phyloP scores from a whole-genome alignment of 2,888 invertebrate species.

The Noctua janthina region DNA sequence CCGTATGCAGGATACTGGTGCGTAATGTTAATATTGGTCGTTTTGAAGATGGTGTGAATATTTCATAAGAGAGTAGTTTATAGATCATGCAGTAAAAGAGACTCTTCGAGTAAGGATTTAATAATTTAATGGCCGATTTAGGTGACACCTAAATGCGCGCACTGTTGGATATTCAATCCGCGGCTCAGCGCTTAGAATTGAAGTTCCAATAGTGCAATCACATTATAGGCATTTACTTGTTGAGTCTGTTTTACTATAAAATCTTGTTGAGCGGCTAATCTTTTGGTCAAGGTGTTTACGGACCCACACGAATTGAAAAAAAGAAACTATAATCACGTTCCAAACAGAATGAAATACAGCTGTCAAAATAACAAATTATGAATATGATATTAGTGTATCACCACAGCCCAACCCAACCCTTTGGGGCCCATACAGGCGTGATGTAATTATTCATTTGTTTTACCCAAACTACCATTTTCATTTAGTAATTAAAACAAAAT shows the following conservation, averaged over 20 bases:
- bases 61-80: neutral
- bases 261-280: too few relatives aligned
- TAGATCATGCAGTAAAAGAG: neutral
- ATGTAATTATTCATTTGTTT: conserved; percentile 11
- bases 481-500: conserved; percentile 19
- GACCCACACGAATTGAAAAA: neutral
- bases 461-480: conserved; percentile 1
- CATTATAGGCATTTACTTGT: neutral
- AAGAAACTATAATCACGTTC: neutral
- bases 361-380: neutral
- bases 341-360: neutral
- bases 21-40: conserved; percentile 24
- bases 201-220: neutral
- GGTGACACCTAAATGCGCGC: neutral
- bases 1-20: neutral
- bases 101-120: neutral
- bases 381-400: neutral
- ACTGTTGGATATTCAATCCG: neutral
- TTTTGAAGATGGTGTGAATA: conserved; percentile 3
- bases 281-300: neutral
- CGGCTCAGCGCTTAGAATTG: neutral
- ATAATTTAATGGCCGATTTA: neutral
- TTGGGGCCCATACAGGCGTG: too few relatives aligned
- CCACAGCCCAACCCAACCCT: neutral
- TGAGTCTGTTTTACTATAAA: neutral